Conservation (phyloP, 1,140 invertebrate genomes). For the Zaprionus camerounensis region DNA sequence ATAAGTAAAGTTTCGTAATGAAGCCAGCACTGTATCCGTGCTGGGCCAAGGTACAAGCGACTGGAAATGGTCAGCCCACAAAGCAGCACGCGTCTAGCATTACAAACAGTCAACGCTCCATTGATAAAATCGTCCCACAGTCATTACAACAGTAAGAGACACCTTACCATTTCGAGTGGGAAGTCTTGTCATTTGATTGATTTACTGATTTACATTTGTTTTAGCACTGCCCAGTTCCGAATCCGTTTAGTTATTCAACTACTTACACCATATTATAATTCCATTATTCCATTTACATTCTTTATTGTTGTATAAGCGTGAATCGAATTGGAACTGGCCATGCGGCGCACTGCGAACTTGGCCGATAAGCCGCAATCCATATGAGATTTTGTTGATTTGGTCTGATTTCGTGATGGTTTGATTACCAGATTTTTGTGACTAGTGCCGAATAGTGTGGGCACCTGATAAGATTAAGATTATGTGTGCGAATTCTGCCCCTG, state of each 20-base stretch:
- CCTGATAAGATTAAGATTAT: slow-evolving; percentile 56
- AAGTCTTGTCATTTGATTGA: slow-evolving; percentile 26
- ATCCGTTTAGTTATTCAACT: slow-evolving; percentile 43
- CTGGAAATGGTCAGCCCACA: slow-evolving; percentile 41
- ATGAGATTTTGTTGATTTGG: slow-evolving; percentile 35
- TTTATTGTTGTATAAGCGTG: slow-evolving; percentile 7
- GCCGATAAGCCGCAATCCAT: slow-evolving; percentile 28
- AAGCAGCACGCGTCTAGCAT: slow-evolving; percentile 45
- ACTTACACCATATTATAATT: slow-evolving; percentile 13
- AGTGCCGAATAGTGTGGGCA: slow-evolving; percentile 20
- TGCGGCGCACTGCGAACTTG: slow-evolving; percentile 20
- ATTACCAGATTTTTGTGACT: slow-evolving; percentile 49
- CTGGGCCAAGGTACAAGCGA: slow-evolving; percentile 35
- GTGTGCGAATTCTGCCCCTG: background rate
- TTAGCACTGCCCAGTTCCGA: slow-evolving; percentile 13
- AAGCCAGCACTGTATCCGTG: background rate
- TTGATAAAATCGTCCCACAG: slow-evolving; percentile 67
- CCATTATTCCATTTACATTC: slow-evolving; percentile 10
- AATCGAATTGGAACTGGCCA: background rate
- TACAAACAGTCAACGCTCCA: slow-evolving; percentile 41
- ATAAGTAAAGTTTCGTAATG: background rate
- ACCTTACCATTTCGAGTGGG: slow-evolving; percentile 41
- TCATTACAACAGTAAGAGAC: slow-evolving; percentile 41
- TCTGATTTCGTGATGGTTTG: slow-evolving; percentile 38
- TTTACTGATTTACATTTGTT: slow-evolving; percentile 43